Percentiles rank a stretch among this genome's conserved stretches.
phyloP scores from a whole-genome alignment of 1,140 invertebrate species.

The Halesus radiatus region DNA sequence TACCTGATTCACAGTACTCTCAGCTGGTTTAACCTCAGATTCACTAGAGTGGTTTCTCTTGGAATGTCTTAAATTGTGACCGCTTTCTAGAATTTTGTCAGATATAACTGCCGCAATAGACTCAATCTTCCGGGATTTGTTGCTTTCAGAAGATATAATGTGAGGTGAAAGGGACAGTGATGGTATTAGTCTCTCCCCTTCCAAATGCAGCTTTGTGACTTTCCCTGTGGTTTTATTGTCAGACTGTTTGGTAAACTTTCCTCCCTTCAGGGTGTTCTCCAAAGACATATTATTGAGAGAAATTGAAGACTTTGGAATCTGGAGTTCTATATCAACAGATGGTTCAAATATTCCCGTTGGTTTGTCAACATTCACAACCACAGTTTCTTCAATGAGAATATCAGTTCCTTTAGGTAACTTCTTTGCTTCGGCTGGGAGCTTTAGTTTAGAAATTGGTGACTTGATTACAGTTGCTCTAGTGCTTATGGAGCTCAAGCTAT shows the following conservation, averaged over 20 bases:
- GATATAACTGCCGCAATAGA: constrained; percentile 68
- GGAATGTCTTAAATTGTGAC: constrained; percentile 67
- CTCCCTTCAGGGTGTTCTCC: constrained; percentile 15
- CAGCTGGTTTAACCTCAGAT: constrained; percentile 59
- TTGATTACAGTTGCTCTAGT: constrained; percentile 70
- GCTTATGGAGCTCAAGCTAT: constrained; percentile 62
- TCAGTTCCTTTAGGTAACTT: constrained; percentile 63
- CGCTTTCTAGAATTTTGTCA: constrained; percentile 69
- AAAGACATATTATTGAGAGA: constrained; percentile 53
- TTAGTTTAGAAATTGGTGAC: constrained; percentile 69
- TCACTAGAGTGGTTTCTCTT: constrained; percentile 66
- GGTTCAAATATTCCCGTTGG: constrained; percentile 77
- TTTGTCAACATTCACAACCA: constrained; percentile 68
- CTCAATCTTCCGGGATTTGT: constrained; percentile 65
- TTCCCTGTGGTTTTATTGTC: constrained; percentile 47
- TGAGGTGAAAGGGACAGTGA: constrained; percentile 36
- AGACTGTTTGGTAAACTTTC: constrained; percentile 30
- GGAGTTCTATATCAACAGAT: constrained; percentile 74
- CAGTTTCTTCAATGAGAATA: constrained; percentile 59
- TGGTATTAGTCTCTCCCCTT: constrained; percentile 57
- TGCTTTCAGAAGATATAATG: constrained; percentile 15
- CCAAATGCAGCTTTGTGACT: constrained; percentile 57
- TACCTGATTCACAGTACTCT: constrained; percentile 43
- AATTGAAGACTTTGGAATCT: constrained; percentile 73
- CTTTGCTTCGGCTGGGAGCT: constrained; percentile 65